phyloP scores from a whole-genome alignment of 2,888 invertebrate species.

The Perdita meconis region DNA sequence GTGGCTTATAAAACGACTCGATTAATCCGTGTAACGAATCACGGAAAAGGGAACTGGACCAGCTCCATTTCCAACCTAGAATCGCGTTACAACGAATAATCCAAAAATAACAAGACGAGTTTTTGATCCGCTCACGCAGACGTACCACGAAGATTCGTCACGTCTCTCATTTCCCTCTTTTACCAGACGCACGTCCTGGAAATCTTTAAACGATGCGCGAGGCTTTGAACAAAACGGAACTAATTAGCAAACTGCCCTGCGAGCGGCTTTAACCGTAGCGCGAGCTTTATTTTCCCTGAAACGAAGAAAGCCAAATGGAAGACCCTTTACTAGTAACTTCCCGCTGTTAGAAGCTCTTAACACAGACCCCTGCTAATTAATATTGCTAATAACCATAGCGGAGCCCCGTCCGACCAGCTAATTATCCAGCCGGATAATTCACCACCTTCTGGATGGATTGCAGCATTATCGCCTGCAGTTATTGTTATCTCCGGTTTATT shows the following conservation, averaged over 20 bases:
- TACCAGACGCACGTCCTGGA: not conserved
- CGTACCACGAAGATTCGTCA: slow-evolving; percentile 5
- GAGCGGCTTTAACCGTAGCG: slow-evolving; percentile 16
- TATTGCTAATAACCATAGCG: slow-evolving; percentile 9
- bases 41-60: not conserved
- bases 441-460: not conserved
- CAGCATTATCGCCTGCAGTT: not conserved
- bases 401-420: not conserved
- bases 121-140: slow-evolving; percentile 10
- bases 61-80: not conserved
- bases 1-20: not conserved
- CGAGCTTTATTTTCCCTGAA: slow-evolving; percentile 18
- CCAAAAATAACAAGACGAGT: slow-evolving; percentile 3
- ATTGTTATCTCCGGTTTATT: not conserved
- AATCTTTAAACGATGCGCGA: slow-evolving; percentile 1
- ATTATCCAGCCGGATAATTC: slow-evolving; percentile 12
- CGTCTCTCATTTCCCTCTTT: not conserved
- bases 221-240: slow-evolving; percentile 25
- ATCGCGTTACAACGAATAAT: slow-evolving; percentile 17
- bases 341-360: slow-evolving; percentile 18
- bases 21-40: slow-evolving; percentile 1
- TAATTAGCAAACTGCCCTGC: slow-evolving; percentile 28
- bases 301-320: slow-evolving; percentile 10
- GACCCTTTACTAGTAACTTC: slow-evolving; percentile 13
- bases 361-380: slow-evolving; percentile 32